Evolutionary conservation across 1,140 invertebrate genomes (phyloP), one percentile per base, ranked within the genome.

Genomic region (Drosophila kanapiae): DNA sequence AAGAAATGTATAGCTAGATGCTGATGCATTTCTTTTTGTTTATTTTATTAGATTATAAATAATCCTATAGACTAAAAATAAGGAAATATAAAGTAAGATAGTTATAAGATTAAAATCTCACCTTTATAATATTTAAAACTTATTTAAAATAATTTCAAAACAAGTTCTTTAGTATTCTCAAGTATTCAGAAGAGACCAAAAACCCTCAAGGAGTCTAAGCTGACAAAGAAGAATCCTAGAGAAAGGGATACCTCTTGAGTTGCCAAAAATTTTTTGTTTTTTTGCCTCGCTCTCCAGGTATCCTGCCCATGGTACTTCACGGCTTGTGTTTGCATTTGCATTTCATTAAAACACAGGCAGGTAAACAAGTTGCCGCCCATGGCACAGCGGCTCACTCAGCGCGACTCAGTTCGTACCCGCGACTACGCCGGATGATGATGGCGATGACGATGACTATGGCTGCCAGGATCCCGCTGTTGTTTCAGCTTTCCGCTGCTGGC

Each of bases 281-380:
- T 23, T 14, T 31, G 27, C n/a, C n/a, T 7, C 5, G 9, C n/a
- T 31, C 45, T 33, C 10, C 10, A 33, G 43, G 1, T 3, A 18
- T 62, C n/a, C 14, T 7, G 18, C 49, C 75, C 75, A 78, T 68
- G 43, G 75, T 78, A 18, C 18, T 60, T 69, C 31, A 56, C 18
- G 38, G 62, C 53, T 74, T 85, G 80, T 87, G 81, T 90, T 87
- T 81, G 78, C 85, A 85, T 88, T 88, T 88, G 78, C 70, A 88
- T 90, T 88, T 91, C 85, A 90, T 85, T 90, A 88, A 90, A 85
- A 88, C 78, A 90, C 68, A 81, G 75, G 69, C 70, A 78, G 72
- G 78, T 80, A 87, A 80, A 80, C 80, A 88, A 71, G 77, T 61
- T 63, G 62, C 62, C 65, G 60, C 69, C 64, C 40, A 79, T 61